These are phyloP conservation scores for Gonioctena quinquepunctata DNA, from an alignment of 1,140 invertebrate genomes.

Conservation along the genomic window DNA sequence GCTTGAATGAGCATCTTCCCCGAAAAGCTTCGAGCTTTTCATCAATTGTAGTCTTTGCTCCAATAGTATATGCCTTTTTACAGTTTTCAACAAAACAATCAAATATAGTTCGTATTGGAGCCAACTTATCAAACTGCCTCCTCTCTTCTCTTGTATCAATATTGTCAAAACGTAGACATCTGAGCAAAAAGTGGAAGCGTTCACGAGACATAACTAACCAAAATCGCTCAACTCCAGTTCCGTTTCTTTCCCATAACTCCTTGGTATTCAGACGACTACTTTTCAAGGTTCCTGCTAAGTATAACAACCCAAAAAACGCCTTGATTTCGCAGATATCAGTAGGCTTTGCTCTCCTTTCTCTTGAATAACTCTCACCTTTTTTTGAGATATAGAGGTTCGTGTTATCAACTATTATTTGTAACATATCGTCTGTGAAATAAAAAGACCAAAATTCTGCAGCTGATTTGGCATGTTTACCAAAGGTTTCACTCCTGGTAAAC, in stretches of 20 bases:
- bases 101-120: constrained; percentile 13
- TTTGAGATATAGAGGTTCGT: neutral
- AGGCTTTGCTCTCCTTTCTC: neutral
- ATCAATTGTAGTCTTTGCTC: constrained; percentile 7
- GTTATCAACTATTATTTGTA: neutral
- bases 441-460: neutral
- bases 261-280: neutral
- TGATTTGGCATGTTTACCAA: neutral
- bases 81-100: constrained; percentile 11
- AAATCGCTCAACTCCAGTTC: constrained; percentile 1
- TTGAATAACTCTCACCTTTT: neutral
- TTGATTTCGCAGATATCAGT: neutral
- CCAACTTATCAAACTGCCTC: neutral
- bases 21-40: constrained; percentile 14
- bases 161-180: constrained; percentile 1
- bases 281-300: neutral
- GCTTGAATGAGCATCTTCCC: constrained; percentile 11
- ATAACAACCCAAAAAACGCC: neutral
- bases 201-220: constrained; percentile 1
- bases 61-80: neutral
- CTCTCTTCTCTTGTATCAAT: constrained; percentile 5
- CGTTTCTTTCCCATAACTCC: constrained; percentile 1
- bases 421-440: neutral
- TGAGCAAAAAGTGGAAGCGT: constrained; percentile 8
- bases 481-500: neutral